Conservation (phyloP, 2,888 invertebrate genomes). For the Incurvaria masculella region DNA sequence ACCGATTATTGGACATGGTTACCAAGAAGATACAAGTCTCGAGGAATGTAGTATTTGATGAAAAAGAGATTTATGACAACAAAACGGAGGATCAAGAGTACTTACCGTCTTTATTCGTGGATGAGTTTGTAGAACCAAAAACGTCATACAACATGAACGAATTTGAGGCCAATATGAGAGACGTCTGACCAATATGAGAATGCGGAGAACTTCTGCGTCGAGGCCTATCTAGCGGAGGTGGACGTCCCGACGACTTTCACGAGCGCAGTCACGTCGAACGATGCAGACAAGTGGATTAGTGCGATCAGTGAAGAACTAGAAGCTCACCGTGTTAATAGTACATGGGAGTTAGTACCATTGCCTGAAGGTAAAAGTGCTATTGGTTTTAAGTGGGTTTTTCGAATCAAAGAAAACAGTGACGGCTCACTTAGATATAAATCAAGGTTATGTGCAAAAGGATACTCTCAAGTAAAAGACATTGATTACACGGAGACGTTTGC, state of each 20-base stretch:
- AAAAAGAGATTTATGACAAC: background rate
- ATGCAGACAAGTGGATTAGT: constrained; percentile 9
- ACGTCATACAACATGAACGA: background rate
- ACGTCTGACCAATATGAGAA: background rate
- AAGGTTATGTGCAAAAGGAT: background rate
- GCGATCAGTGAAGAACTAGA: constrained; percentile 10
- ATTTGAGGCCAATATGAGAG: background rate
- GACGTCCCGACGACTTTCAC: constrained; percentile 4
- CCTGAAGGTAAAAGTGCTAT: constrained; percentile 1
- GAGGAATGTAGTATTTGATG: background rate
- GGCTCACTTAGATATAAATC: background rate
- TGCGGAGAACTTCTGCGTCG: background rate
- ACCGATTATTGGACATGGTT: background rate
- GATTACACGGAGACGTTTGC: background rate
- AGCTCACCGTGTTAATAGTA: constrained; percentile 5
- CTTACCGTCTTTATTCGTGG: background rate
- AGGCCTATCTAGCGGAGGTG: background rate
- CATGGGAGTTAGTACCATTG: constrained; percentile 8
- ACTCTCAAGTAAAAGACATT: background rate
- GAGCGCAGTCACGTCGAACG: constrained; percentile 5
- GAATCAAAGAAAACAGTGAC: background rate
- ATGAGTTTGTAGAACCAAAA: background rate
- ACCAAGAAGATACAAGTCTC: background rate
- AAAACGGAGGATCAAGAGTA: background rate
- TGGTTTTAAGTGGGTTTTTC: background rate